A percentile compares a stretch with the other conserved stretches of the same genome.
phyloP scores from a whole-genome alignment of 1,140 invertebrate genomes.

The Aphidius gifuensis region DNA sequence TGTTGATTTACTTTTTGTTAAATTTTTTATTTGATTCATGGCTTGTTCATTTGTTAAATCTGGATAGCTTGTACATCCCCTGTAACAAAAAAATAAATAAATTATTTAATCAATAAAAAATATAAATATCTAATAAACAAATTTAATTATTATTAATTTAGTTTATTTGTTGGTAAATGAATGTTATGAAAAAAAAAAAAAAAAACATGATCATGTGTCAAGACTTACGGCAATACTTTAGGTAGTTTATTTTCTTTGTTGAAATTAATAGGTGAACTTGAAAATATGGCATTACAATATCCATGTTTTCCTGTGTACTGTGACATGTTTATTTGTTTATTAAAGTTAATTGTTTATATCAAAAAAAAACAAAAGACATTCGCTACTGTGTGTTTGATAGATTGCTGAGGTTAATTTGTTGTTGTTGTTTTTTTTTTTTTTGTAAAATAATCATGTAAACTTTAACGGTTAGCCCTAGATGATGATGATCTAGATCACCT shows the following conservation, averaged over 20 bases:
- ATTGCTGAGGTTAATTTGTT: too few species aligned
- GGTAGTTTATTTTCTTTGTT: slow-evolving; percentile 37
- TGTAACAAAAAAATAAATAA: slow-evolving; percentile 8
- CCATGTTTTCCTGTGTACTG: slow-evolving; percentile 26
- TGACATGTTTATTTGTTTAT: not conserved
- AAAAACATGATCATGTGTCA: slow-evolving; percentile 7
- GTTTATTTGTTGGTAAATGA: not conserved
- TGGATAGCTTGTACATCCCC: slow-evolving; percentile 13
- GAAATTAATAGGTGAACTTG: slow-evolving; percentile 36
- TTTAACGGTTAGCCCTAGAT: too few species aligned
- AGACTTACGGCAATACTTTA: slow-evolving; percentile 32
- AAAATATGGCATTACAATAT: slow-evolving; percentile 44
- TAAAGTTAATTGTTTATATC: too few species aligned
- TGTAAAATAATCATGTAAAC: too few species aligned
- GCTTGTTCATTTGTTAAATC: slow-evolving; percentile 9
- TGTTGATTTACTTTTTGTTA: slow-evolving; percentile 22
- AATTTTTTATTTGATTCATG: not conserved
- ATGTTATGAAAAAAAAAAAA: slow-evolving; percentile 1
- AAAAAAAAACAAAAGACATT: too few species aligned
- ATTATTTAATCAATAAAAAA: not conserved
- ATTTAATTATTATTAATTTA: not conserved
- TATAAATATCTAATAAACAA: not conserved
- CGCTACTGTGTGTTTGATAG: too few species aligned
- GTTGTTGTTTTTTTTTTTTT: too few species aligned
- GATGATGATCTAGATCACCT: too few species aligned